Evolutionary conservation across 2,888 invertebrate genomes (phyloP).

Genomic region (Leptinotarsa tumamoca): DNA sequence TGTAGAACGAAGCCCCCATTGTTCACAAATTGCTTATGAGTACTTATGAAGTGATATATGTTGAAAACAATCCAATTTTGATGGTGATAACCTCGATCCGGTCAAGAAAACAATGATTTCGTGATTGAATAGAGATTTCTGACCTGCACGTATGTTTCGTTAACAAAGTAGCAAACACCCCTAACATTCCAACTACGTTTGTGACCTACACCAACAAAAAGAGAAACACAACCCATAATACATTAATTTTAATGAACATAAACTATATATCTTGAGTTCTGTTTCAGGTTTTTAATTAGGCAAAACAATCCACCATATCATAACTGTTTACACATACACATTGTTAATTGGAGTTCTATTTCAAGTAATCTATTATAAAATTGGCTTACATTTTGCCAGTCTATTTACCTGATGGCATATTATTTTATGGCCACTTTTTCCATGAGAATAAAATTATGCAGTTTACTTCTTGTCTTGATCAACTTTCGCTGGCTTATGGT

Average conservation of each 20-base stretch:
- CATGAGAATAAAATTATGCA: constrained; percentile 37
- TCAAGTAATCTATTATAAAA: constrained; percentile 32
- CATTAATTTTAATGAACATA: constrained; percentile 5
- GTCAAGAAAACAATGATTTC: no score
- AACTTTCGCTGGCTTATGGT: constrained; percentile 45
- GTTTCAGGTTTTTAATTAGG: constrained; percentile 20
- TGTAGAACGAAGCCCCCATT: no score
- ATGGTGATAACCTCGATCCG: no score
- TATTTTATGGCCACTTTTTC: constrained; percentile 42
- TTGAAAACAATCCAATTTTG: no score
- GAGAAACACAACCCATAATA: background rate
- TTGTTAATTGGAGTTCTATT: constrained; percentile 34
- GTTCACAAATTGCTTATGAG: no score
- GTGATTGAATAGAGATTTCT: background rate
- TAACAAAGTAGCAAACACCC: background rate
- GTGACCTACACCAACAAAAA: constrained; percentile 18
- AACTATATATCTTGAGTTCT: constrained; percentile 5
- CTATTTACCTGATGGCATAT: constrained; percentile 45
- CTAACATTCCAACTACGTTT: background rate
- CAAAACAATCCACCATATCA: constrained; percentile 39
- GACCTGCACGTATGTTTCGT: background rate
- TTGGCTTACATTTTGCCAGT: constrained; percentile 41
- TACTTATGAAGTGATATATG: no score
- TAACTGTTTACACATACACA: constrained; percentile 39
- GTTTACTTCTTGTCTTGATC: constrained; percentile 28